Conservation (phyloP, 64 coral and sea anemone genomes). For the Pachyseris speciosa region DNA sequence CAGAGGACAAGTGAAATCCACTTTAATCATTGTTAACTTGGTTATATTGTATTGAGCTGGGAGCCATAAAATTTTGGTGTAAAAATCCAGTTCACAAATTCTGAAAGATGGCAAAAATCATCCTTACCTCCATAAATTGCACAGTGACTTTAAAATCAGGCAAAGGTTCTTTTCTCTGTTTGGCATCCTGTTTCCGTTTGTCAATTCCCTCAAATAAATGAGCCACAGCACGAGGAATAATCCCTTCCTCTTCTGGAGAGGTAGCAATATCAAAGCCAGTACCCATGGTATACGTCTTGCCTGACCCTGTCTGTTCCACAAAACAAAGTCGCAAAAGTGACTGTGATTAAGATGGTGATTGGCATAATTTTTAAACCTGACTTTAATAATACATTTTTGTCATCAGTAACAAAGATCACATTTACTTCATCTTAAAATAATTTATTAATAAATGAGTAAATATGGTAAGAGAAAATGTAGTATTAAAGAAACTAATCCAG, state of each 20-base stretch:
- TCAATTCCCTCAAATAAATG: slow-evolving; percentile 96
- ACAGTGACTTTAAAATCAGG: slow-evolving; percentile 97
- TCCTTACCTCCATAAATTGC: slow-evolving; percentile 96
- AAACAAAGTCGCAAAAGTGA: neutral
- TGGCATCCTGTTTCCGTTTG: slow-evolving; percentile 74
- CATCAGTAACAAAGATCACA: no score
- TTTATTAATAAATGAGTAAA: no score
- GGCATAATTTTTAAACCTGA: no score
- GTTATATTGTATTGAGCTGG: no score
- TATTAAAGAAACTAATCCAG: no score
- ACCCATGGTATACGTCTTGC: slow-evolving; percentile 98
- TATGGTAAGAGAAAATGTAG: no score
- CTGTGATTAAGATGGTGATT: no score
- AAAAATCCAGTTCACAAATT: neutral
- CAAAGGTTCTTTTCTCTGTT: slow-evolving; percentile 91
- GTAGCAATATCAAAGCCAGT: slow-evolving; percentile 96
- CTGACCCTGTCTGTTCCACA: slow-evolving; percentile 97
- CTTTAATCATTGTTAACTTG: no score
- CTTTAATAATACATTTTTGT: no score
- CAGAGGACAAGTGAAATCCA: no score
- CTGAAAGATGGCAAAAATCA: neutral
- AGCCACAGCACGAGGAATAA: slow-evolving; percentile 86
- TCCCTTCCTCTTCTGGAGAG: slow-evolving; percentile 87
- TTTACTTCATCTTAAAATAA: no score
- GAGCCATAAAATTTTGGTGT: no score